Evolutionary conservation across 2,888 invertebrate genomes (phyloP).

Genomic region (Ecliptopera silaceata): DNA sequence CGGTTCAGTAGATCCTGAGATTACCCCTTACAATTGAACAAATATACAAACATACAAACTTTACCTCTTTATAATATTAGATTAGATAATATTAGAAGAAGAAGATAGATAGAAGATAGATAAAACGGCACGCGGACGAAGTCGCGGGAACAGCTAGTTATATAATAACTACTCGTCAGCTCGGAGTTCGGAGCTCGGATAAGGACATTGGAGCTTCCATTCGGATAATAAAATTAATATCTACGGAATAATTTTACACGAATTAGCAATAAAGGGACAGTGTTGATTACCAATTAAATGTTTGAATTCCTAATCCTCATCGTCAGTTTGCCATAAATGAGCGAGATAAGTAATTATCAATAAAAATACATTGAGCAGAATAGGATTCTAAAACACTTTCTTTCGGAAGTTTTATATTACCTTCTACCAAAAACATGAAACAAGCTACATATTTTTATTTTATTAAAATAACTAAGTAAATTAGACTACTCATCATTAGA

Average conservation of each 20-base stretch:
- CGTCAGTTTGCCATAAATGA: conserved; percentile 39
- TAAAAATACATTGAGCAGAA: conserved; percentile 33
- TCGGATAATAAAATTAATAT: conserved; percentile 17
- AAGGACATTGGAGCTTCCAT: conserved; percentile 8
- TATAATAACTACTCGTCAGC: conserved; percentile 46
- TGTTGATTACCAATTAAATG: conserved; percentile 38
- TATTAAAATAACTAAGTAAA: too few relatives aligned
- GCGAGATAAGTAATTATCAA: conserved; percentile 42
- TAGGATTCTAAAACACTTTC: conserved; percentile 35
- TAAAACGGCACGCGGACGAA: too few relatives aligned
- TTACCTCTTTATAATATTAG: too few relatives aligned
- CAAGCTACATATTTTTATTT: neutral
- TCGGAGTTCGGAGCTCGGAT: too few relatives aligned
- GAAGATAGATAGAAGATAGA: too few relatives aligned
- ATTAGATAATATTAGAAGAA: too few relatives aligned
- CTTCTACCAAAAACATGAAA: neutral
- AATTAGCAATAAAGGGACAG: conserved; percentile 12
- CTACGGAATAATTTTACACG: conserved; percentile 11
- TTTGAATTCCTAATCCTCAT: conserved; percentile 54
- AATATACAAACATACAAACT: too few relatives aligned
- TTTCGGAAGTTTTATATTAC: neutral
- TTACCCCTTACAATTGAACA: too few relatives aligned
- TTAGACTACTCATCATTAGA: neutral
- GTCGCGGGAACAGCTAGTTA: too few relatives aligned
- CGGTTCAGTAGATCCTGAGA: too few relatives aligned